These are phyloP conservation scores for Hylaea fasciaria DNA, from an alignment of 2,888 invertebrate species.

Conservation along the genomic window DNA sequence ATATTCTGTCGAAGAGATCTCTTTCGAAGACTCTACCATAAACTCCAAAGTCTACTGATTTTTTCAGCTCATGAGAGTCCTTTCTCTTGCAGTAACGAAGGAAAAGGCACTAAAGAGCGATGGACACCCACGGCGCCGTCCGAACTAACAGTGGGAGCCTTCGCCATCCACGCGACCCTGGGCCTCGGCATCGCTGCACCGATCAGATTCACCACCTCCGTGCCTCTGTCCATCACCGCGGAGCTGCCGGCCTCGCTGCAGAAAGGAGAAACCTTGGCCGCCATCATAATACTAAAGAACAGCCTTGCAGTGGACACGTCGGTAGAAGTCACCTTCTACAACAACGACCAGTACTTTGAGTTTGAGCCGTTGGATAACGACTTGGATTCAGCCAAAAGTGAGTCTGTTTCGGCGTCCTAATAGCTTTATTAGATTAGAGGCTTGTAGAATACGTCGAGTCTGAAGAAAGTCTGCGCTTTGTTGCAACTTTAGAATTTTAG, in stretches of 20 bases:
- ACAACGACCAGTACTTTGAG: constrained; percentile 91
- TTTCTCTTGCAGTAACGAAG: constrained; percentile 62
- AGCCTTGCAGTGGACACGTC: constrained; percentile 91
- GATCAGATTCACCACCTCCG: constrained; percentile 63
- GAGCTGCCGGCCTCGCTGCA: constrained; percentile 95
- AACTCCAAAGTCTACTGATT: no score
- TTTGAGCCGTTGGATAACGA: constrained; percentile 92
- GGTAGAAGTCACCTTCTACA: constrained; percentile 93
- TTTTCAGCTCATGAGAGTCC: no score
- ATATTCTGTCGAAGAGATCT: no score
- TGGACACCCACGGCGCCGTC: constrained; percentile 70
- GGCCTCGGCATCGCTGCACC: constrained; percentile 70
- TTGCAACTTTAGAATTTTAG: no score
- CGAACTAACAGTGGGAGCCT: constrained; percentile 73
- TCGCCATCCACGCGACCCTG: constrained; percentile 75
- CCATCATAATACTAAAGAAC: constrained; percentile 95
- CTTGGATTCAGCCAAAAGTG: constrained; percentile 89
- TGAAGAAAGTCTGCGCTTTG: no score
- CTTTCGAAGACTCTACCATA: no score
- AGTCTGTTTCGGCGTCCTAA: constrained; percentile 51
- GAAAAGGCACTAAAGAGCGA: constrained; percentile 70
- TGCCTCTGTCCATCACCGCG: constrained; percentile 92
- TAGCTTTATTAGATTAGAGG: no score
- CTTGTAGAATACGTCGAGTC: no score
- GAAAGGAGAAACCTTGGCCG: constrained; percentile 94